Evolutionary conservation across 1,140 invertebrate species (phyloP).

Genomic region (Choristoneura fumiferana): DNA sequence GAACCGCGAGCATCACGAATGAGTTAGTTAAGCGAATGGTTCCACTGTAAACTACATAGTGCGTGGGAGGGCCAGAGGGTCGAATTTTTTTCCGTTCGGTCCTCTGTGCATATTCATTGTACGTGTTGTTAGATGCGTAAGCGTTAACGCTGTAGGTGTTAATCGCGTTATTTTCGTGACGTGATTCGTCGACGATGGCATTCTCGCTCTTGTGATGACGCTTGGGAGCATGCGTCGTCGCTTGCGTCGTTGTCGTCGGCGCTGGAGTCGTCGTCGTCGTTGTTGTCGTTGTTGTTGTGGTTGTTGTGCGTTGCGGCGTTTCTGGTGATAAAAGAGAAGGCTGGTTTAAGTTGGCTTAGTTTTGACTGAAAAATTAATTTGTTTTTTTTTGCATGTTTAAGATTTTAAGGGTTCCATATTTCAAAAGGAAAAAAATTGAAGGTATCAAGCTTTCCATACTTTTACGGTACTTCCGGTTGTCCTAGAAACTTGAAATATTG

Average conservation of each 20-base stretch:
- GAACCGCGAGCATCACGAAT: constrained; percentile 2
- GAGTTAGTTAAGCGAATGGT: neutral
- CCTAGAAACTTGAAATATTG: too few relatives aligned
- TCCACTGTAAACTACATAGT: constrained; percentile 49
- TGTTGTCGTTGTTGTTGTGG: constrained; percentile 60
- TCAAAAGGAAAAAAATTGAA: too few relatives aligned
- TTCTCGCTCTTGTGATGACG: constrained; percentile 62
- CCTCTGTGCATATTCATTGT: constrained; percentile 63
- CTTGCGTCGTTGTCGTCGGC: constrained; percentile 33
- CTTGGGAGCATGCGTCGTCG: constrained; percentile 55
- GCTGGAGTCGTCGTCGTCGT: constrained; percentile 49
- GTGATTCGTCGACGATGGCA: constrained; percentile 49
- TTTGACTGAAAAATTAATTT: neutral
- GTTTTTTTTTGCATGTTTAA: too few relatives aligned
- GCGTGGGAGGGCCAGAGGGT: constrained; percentile 58
- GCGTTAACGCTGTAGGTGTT: constrained; percentile 56
- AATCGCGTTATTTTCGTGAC: constrained; percentile 54
- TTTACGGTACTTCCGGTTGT: too few relatives aligned
- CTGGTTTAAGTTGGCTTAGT: constrained; percentile 10
- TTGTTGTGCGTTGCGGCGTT: constrained; percentile 64
- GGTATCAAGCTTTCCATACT: too few relatives aligned
- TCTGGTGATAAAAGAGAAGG: constrained; percentile 54
- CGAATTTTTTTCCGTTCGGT: constrained; percentile 63
- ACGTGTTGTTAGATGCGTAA: constrained; percentile 46
- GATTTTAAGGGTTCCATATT: too few relatives aligned